These are phyloP conservation scores for Stenoptilia bipunctidactyla DNA, from an alignment of 2,888 invertebrate genomes.

Conservation along the genomic window DNA sequence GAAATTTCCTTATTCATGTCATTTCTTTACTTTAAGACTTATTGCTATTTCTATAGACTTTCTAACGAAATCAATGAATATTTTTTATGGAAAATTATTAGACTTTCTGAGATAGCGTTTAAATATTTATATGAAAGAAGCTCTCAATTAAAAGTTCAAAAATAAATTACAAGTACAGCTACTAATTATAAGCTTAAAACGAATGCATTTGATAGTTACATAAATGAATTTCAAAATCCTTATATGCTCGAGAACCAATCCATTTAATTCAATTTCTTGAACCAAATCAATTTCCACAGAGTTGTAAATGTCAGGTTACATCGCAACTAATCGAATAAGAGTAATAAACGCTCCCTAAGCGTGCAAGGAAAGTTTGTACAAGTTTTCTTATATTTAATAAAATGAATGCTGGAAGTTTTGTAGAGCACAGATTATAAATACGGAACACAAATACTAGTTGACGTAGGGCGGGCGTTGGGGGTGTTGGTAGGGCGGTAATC, in stretches of 20 bases:
- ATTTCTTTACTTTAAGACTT: no score
- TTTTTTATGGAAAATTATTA: no score
- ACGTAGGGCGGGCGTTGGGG: slow-evolving; percentile 36
- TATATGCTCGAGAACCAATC: background rate
- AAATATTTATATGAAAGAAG: no score
- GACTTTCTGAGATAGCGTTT: no score
- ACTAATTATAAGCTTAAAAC: no score
- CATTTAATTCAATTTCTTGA: background rate
- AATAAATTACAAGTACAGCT: no score
- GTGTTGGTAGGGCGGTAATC: slow-evolving; percentile 48
- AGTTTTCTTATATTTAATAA: slow-evolving; percentile 62
- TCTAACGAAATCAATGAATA: no score
- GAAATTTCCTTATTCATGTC: no score
- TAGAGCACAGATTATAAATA: slow-evolving; percentile 62
- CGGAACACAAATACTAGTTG: slow-evolving; percentile 66
- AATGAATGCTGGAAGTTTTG: slow-evolving; percentile 59
- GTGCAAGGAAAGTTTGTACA: slow-evolving; percentile 41
- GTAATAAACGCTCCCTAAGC: slow-evolving; percentile 42
- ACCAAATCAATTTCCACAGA: background rate
- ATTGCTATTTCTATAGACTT: no score
- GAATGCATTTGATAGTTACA: no score
- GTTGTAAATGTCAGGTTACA: slow-evolving; percentile 26
- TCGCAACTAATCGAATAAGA: slow-evolving; percentile 40
- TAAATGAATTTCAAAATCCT: no score
- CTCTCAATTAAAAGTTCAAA: no score